Conservation (phyloP, 2,797 vertebrate genomes). For the Protonibea diacanthus region DNA sequence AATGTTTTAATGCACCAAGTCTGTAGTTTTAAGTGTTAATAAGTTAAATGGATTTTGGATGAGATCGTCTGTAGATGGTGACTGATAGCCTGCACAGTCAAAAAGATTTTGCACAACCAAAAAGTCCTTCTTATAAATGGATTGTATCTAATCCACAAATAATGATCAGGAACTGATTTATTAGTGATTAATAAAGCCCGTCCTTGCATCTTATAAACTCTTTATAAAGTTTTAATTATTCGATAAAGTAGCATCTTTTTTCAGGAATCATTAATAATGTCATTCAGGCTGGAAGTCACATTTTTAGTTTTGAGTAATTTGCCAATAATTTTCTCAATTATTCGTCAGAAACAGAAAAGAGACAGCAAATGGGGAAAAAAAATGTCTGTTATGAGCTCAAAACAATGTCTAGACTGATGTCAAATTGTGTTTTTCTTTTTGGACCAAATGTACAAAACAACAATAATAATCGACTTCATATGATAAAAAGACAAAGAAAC, state of each 20-base stretch:
- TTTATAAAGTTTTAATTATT: background rate
- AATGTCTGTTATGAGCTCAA: no score
- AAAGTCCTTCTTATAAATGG: background rate
- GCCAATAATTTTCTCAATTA: background rate
- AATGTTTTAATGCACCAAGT: background rate
- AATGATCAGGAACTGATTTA: background rate
- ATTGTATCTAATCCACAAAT: background rate
- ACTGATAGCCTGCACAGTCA: background rate
- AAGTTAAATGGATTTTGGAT: background rate
- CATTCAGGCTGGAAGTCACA: background rate
- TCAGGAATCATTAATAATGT: background rate
- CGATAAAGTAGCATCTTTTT: background rate
- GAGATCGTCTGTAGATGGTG: background rate
- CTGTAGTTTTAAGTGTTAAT: background rate
- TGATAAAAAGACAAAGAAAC: background rate
- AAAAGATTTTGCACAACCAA: background rate
- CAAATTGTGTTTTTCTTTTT: background rate
- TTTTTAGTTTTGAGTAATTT: background rate
- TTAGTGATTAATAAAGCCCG: background rate
- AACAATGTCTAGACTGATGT: background rate
- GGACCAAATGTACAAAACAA: background rate
- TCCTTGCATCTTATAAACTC: background rate
- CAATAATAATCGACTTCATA: background rate
- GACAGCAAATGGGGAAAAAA: background rate
- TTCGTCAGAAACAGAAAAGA: background rate